Evolutionary conservation across 2,888 invertebrate genomes (phyloP).

Genomic region (Nephrotoma guestfalica): DNA sequence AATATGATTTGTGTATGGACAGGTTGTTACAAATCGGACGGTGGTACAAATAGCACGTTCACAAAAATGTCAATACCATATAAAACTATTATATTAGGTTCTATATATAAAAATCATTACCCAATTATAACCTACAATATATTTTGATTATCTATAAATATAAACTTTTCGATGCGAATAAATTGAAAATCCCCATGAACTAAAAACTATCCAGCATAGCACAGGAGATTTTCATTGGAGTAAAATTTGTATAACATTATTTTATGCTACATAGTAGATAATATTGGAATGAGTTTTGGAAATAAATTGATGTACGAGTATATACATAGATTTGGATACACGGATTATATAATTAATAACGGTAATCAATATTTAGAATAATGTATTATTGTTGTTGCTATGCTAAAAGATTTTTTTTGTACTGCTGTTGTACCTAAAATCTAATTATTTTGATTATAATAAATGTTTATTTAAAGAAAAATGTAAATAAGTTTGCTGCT

Average conservation of each 20-base stretch:
- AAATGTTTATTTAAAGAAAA: neutral
- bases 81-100: too few species aligned
- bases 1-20: too few species aligned
- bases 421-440: neutral
- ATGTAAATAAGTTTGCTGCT: neutral
- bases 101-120: too few species aligned
- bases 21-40: too few species aligned
- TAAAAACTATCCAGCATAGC: neutral
- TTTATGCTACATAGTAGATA: neutral
- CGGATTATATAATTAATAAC: neutral
- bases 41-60: too few species aligned
- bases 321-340: neutral
- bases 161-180: neutral
- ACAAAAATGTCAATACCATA: too few species aligned
- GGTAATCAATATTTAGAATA: neutral
- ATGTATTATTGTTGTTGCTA: neutral
- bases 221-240: neutral
- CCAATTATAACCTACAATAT: neutral
- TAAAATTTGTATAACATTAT: neutral
- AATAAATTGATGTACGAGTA: neutral
- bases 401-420: neutral
- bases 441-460: neutral
- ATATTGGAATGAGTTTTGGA: neutral
- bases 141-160: neutral
- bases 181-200: neutral